A percentile compares a stretch with the other conserved stretches of the same genome.
Evolutionary conservation across 2,113 vertebrate species (phyloP).

Genomic region (Empidonax traillii): DNA sequence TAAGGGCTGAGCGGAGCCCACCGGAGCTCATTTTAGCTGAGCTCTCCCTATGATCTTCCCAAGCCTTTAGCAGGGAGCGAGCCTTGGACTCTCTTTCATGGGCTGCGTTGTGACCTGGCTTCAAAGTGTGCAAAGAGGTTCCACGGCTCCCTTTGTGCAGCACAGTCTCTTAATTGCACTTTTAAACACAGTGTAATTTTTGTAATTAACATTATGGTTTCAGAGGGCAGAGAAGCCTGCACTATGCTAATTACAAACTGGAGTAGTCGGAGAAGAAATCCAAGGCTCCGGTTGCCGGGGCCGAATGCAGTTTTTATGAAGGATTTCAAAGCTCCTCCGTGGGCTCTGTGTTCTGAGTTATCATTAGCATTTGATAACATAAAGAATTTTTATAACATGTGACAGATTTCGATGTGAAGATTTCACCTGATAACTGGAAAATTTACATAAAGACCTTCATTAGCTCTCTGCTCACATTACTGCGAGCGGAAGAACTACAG

Average conservation of each 20-base stretch:
- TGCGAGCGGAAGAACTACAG: slow-evolving; percentile 61
- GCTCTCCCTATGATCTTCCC: slow-evolving; percentile 71
- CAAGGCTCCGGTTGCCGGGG: slow-evolving; percentile 70
- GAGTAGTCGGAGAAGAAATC: slow-evolving; percentile 70
- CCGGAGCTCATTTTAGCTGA: slow-evolving; percentile 62
- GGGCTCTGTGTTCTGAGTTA: slow-evolving; percentile 75
- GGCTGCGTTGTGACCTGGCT: slow-evolving; percentile 80
- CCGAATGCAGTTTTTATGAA: slow-evolving; percentile 78
- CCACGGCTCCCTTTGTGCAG: slow-evolving; percentile 76
- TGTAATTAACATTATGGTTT: slow-evolving; percentile 86
- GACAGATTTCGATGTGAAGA: slow-evolving; percentile 77
- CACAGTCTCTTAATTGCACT: slow-evolving; percentile 82
- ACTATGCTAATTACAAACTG: slow-evolving; percentile 82
- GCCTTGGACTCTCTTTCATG: slow-evolving; percentile 75
- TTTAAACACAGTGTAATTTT: slow-evolving; percentile 87
- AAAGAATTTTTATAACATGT: slow-evolving; percentile 81
- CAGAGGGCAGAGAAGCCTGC: slow-evolving; percentile 81
- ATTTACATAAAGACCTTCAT: slow-evolving; percentile 82
- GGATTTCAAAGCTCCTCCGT: slow-evolving; percentile 79
- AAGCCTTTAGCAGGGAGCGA: slow-evolving; percentile 68
- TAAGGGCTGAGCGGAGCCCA: slow-evolving; percentile 59
- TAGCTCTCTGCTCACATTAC: slow-evolving; percentile 76
- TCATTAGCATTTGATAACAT: slow-evolving; percentile 82
- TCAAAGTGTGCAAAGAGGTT: slow-evolving; percentile 82
- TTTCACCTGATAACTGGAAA: slow-evolving; percentile 79